A percentile compares a stretch with the other conserved stretches of the same genome.
These are phyloP conservation scores for Plecotus auritus DNA, from an alignment of 2,113 vertebrate genomes.

Conservation along the genomic window DNA sequence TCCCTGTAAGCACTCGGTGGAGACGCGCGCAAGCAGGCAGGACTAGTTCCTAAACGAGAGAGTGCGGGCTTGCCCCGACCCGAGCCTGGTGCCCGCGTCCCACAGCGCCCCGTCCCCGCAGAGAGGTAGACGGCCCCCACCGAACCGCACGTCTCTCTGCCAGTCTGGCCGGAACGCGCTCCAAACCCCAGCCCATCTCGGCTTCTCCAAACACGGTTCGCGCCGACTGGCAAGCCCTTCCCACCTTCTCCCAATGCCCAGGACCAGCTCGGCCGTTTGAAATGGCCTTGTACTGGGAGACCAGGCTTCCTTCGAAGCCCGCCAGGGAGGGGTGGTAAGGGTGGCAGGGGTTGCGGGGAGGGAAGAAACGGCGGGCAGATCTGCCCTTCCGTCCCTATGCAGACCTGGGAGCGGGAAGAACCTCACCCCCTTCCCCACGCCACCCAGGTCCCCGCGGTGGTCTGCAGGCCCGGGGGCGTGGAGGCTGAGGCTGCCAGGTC, in stretches of 20 bases:
- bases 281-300: background rate
- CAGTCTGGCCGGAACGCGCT: background rate
- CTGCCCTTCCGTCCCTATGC: background rate
- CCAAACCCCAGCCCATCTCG: background rate
- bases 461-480: accelerated
- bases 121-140: accelerated
- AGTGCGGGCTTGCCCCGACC: background rate
- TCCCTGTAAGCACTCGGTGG: background rate
- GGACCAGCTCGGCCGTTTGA: background rate
- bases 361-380: background rate
- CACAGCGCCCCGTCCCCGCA: background rate
- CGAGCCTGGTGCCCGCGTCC: accelerated
- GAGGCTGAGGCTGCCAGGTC: background rate
- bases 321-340: accelerated
- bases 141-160: background rate
- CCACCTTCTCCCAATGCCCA: background rate
- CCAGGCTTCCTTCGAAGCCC: background rate
- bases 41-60: background rate
- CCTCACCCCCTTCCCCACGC: background rate
- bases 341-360: too few relatives aligned
- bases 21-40: background rate
- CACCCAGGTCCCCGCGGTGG: background rate
- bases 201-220: background rate
- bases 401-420: background rate
- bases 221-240: background rate